A percentile compares a stretch with the other conserved stretches of the same genome.
Conservation (phyloP, 2,888 invertebrate species). For the Athrips mouffetella region DNA sequence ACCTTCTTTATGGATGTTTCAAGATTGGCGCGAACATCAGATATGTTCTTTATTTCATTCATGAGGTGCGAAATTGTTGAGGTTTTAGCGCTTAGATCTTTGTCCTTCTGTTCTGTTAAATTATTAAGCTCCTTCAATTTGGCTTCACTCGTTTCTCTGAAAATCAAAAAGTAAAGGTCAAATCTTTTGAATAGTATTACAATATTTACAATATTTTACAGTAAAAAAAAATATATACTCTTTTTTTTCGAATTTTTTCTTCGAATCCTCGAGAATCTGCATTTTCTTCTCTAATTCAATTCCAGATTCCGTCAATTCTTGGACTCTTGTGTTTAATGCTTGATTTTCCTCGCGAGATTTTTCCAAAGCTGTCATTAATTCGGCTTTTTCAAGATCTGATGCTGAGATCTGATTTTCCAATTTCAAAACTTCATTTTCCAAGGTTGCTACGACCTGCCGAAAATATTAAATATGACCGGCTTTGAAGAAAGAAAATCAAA, state of each 20-base stretch:
- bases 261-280: slow-evolving; percentile 22
- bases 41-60: slow-evolving; percentile 37
- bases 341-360: slow-evolving; percentile 21
- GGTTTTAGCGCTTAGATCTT: slow-evolving; percentile 36
- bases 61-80: slow-evolving; percentile 39
- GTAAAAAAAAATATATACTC: slow-evolving; percentile 19
- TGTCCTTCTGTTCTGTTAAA: slow-evolving; percentile 27
- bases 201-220: not conserved
- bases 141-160: slow-evolving; percentile 25
- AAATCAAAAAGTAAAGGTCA: not conserved
- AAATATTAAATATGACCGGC: not conserved
- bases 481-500: not conserved
- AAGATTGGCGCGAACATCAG: slow-evolving; percentile 33
- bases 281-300: slow-evolving; percentile 22
- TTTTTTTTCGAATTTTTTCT: slow-evolving; percentile 24
- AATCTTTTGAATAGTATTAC: not conserved
- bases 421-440: slow-evolving; percentile 24
- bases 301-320: slow-evolving; percentile 22
- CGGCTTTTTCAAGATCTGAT: slow-evolving; percentile 26
- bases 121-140: slow-evolving; percentile 27
- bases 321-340: slow-evolving; percentile 18
- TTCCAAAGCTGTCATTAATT: slow-evolving; percentile 21
- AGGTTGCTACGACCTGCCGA: slow-evolving; percentile 26
- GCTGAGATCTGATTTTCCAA: slow-evolving; percentile 24
- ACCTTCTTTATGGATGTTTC: slow-evolving; percentile 31